Base-by-base conservation (phyloP, 2,888 invertebrate genomes). In the Bruchidius siliquastri region DNA sequence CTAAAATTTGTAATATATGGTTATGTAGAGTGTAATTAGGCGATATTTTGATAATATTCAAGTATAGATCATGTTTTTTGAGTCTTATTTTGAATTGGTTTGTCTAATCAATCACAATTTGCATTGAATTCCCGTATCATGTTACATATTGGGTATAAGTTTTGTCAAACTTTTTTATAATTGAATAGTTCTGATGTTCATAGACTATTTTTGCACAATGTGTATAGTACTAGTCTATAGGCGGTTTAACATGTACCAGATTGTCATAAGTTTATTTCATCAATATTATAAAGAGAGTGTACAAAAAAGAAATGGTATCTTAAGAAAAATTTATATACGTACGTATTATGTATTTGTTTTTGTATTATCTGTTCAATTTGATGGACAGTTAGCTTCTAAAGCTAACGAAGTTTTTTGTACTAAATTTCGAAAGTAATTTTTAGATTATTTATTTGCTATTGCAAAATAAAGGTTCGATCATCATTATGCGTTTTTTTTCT, bases 361-460 rank as follows among this genome's bases (percentile, higher is more conserved):
- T 49, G 49, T 49, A 49, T 49, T 8, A 49, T 13, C 49, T 49
- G 49, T 49, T 49, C 49, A 49, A 49, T 13, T 49, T 13, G 13
- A 49, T 49, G 49, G 13, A 49, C 49, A 18, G 6, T 13, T 49
- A 49, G 49, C 49, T 49, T 49, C 49, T 49, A 49, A 49, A 49
- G 49, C 49, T 49, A 1, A 49, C 1, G 49, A 13, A 49, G 18
- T 49, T 49, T 26, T 49, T 49, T 49, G 49, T 49, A 49, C 18
- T 49, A 49, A 49, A 49, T 49, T 26, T 49, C 49, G 49, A 49
- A 49, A 49, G 49, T 32, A 68, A 72, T 68, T 72, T 72, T 73
- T 70, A 73, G 73, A 73, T 75, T 75, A 75, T 75, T 73, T 73
- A 70, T 74, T 73, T 75, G 70, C 75, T 74, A 76, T 67, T 76